Evolutionary conservation across 2,113 vertebrate genomes (phyloP).

Genomic region (Toxostoma redivivum): DNA sequence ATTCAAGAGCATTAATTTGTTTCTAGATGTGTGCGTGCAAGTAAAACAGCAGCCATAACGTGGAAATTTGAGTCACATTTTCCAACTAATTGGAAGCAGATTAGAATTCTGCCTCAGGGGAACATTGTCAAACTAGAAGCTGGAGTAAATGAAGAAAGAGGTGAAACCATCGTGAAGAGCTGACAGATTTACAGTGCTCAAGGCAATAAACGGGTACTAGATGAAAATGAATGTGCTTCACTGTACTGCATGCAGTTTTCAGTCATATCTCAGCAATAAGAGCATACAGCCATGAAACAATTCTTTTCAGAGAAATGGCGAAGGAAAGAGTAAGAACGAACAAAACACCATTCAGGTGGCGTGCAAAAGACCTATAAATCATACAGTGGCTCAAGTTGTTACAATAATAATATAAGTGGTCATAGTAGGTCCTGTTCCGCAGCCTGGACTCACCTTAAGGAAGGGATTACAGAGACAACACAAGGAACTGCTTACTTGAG

Average conservation of each 20-base stretch:
- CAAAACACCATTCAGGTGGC: neutral
- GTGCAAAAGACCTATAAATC: neutral
- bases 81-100: conserved; percentile 87
- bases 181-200: conserved; percentile 85
- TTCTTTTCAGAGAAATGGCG: conserved; percentile 52
- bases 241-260: conserved; percentile 61
- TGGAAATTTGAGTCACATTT: conserved; percentile 86
- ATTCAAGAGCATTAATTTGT: conserved; percentile 80
- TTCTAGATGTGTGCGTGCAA: conserved; percentile 77
- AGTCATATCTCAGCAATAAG: conserved; percentile 65
- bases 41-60: conserved; percentile 80
- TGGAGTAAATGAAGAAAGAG: conserved; percentile 82
- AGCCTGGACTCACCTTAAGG: neutral
- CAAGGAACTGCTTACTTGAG: neutral
- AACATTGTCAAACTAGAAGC: conserved; percentile 84
- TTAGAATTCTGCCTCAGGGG: conserved; percentile 84
- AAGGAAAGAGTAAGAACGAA: conserved; percentile 22
- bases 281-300: conserved; percentile 63
- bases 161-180: conserved; percentile 78
- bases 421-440: neutral
- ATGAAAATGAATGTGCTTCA: conserved; percentile 74
- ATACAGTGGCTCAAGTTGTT: neutral
- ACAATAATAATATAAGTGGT: conserved; percentile 16
- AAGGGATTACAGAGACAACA: neutral
- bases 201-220: conserved; percentile 76